Conservation (phyloP, 2,113 vertebrate species). For the Acanthochromis polyacanthus region DNA sequence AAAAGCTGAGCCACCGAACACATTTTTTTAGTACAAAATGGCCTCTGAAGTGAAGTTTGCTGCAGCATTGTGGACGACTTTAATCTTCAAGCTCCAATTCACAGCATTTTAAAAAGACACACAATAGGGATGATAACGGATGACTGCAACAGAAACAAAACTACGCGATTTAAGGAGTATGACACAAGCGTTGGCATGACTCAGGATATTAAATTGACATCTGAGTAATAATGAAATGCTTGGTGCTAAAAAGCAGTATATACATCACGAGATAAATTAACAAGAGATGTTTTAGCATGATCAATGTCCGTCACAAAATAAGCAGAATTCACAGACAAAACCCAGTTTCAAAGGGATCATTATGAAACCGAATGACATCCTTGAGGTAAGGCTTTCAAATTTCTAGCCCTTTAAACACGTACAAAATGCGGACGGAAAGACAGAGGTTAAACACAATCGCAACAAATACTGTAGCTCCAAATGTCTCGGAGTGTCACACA, state of each 20-base stretch:
- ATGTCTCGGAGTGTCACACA: constrained; percentile 26
- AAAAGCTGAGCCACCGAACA: constrained; percentile 1
- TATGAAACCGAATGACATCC: constrained; percentile 52
- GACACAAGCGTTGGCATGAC: constrained; percentile 16
- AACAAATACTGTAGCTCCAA: constrained; percentile 55
- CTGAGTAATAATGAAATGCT: constrained; percentile 4
- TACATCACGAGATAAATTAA: constrained; percentile 55
- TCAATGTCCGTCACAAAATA: constrained; percentile 4
- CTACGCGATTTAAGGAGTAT: neutral
- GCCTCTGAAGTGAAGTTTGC: constrained; percentile 10
- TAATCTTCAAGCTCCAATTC: constrained; percentile 29
- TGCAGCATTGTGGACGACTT: constrained; percentile 22
- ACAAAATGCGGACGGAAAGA: constrained; percentile 59
- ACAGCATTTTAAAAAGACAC: constrained; percentile 48
- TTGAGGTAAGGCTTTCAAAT: constrained; percentile 66
- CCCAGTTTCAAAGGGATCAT: constrained; percentile 25
- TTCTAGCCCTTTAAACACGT: constrained; percentile 60
- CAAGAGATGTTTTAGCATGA: constrained; percentile 39
- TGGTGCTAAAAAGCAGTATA: constrained; percentile 1
- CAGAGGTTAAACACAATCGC: constrained; percentile 38
- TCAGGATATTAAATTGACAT: constrained; percentile 3
- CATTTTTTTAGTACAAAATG: constrained; percentile 26
- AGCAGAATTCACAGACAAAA: constrained; percentile 49
- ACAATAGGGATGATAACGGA: neutral
- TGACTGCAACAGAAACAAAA: neutral